Conservation (phyloP, 2,888 invertebrate species). For the Galerucella calmariensis region DNA sequence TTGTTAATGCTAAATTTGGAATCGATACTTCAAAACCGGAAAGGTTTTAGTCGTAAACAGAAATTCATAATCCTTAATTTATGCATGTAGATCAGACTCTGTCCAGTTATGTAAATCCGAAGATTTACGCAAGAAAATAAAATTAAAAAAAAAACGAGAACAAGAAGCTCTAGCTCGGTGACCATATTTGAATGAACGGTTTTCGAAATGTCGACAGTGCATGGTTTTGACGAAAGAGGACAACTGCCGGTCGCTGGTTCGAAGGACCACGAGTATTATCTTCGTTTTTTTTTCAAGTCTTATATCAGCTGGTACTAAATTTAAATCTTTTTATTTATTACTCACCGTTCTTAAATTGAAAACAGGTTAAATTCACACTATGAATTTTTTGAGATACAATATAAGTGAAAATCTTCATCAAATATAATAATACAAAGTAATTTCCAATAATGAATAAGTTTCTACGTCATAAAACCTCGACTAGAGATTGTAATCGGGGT, state of each 20-base stretch:
- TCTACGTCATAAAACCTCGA: not conserved
- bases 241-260: conserved; percentile 34
- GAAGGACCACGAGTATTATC: conserved; percentile 11
- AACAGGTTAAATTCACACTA: no score
- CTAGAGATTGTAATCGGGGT: conserved; percentile 16
- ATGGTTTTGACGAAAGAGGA: conserved; percentile 37
- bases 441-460: not conserved
- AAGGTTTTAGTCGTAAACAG: conserved; percentile 2
- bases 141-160: conserved; percentile 15
- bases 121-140: conserved; percentile 33
- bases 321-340: not conserved
- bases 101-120: conserved; percentile 33
- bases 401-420: no score
- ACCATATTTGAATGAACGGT: conserved; percentile 43
- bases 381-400: no score
- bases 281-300: conserved; percentile 3
- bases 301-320: conserved; percentile 8
- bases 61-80: conserved; percentile 29
- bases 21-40: not conserved
- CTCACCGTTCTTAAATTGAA: not conserved
- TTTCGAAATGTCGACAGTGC: conserved; percentile 41
- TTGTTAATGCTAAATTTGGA: no score
- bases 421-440: no score
- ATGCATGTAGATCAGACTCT: conserved; percentile 36
- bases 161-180: conserved; percentile 25